Percentiles rank a stretch among this genome's conserved stretches.
Evolutionary conservation across 2,113 vertebrate genomes (phyloP).

Genomic region (Triplophysa tibetana): DNA sequence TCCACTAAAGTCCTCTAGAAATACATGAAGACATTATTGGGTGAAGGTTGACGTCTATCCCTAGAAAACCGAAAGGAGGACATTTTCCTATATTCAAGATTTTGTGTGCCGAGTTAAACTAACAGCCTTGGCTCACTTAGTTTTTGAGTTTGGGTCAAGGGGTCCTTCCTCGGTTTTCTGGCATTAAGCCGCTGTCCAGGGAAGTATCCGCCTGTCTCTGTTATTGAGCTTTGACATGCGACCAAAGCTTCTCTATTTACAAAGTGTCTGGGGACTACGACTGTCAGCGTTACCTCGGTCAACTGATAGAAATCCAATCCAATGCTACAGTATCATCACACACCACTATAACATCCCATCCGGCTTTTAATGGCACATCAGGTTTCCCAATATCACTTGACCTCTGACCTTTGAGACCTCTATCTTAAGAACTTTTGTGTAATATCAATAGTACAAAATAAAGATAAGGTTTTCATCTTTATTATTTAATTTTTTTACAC

Average conservation of each 20-base stretch:
- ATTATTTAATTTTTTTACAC: too few relatives aligned
- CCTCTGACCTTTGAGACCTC: neutral
- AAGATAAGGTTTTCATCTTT: too few relatives aligned
- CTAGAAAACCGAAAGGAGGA: neutral
- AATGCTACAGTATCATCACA: neutral
- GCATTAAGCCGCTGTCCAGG: neutral
- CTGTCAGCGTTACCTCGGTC: neutral
- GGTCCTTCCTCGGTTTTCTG: neutral
- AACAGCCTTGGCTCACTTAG: neutral
- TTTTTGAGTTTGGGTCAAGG: conserved; percentile 1
- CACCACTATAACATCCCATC: neutral
- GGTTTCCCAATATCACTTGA: neutral
- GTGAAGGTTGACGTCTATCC: neutral
- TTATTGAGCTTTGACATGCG: neutral
- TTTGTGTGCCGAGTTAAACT: neutral
- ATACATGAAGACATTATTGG: neutral
- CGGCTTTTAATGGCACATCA: neutral
- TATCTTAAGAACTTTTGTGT: too few relatives aligned
- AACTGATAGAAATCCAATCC: conserved; percentile 5
- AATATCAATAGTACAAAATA: too few relatives aligned
- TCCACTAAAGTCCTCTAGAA: neutral
- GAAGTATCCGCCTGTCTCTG: neutral
- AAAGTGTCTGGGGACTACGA: neutral
- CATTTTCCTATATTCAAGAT: neutral
- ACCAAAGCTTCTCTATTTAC: neutral